phyloP scores from a whole-genome alignment of 2,113 vertebrate genomes.

The Gavialis gangeticus region DNA sequence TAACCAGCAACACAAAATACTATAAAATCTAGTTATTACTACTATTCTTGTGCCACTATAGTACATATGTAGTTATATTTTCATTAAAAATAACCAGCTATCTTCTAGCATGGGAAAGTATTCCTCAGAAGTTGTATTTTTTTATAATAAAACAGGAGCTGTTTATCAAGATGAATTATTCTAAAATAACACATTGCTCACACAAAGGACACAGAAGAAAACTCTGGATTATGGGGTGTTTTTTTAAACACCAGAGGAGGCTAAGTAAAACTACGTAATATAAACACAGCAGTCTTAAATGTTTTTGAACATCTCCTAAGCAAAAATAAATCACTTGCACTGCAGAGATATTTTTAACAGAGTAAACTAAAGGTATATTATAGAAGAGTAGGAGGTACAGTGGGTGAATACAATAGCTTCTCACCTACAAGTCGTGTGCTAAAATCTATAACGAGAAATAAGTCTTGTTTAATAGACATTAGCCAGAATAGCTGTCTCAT shows the following conservation, averaged over 20 bases:
- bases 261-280: constrained; percentile 26
- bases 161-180: neutral
- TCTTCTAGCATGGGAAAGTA: neutral
- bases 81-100: neutral
- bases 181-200: neutral
- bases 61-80: neutral
- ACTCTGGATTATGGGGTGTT: neutral
- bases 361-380: constrained; percentile 38
- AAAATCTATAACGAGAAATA: constrained; percentile 23
- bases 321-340: constrained; percentile 53
- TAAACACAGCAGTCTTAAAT: constrained; percentile 35
- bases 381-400: neutral
- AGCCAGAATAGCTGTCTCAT: constrained; percentile 20
- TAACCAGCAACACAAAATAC: constrained; percentile 11
- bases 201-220: neutral
- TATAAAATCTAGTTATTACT: neutral
- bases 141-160: neutral
- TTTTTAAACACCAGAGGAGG: neutral
- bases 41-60: neutral
- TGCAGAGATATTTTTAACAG: constrained; percentile 48
- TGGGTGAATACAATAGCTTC: constrained; percentile 40
- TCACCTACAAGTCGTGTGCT: neutral
- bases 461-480: constrained; percentile 14
- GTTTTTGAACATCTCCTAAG: constrained; percentile 28
- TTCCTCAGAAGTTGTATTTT: neutral